Percentiles rank a stretch among this genome's conserved stretches.
Conservation (phyloP, 2,797 vertebrate species). For the Nannoperca australis region DNA sequence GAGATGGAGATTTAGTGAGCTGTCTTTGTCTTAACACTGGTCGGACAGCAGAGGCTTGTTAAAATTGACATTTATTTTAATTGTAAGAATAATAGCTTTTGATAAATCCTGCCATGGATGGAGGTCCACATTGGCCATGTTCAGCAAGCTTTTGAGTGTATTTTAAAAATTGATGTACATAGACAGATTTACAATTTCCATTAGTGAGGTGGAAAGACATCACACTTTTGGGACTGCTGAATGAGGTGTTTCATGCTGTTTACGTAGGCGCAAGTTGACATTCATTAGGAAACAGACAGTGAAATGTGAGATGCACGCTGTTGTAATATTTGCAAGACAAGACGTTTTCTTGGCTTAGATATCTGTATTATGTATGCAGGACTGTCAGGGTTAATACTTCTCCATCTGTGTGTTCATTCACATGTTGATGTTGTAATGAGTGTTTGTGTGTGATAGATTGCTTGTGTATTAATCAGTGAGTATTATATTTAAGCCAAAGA, state of each 20-base stretch:
- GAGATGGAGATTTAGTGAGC: neutral
- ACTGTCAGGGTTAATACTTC: conserved; percentile 32
- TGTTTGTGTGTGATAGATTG: conserved; percentile 21
- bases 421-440: conserved; percentile 27
- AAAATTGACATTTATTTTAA: conserved; percentile 19
- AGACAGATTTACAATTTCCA: conserved; percentile 21
- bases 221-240: conserved; percentile 37
- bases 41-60: conserved; percentile 14
- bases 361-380: conserved; percentile 40
- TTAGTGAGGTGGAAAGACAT: conserved; percentile 15
- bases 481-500: conserved; percentile 26
- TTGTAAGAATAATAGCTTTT: conserved; percentile 14
- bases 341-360: conserved; percentile 28
- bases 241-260: conserved; percentile 46
- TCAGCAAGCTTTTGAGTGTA: neutral
- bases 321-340: conserved; percentile 26
- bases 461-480: conserved; percentile 22
- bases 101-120: conserved; percentile 3
- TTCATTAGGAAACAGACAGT: conserved; percentile 45
- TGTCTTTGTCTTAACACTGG: conserved; percentile 3
- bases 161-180: neutral
- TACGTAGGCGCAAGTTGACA: conserved; percentile 14
- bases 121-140: neutral
- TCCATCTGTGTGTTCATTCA: conserved; percentile 46
- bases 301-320: conserved; percentile 24